These are phyloP conservation scores for Choloepus hoffmanni DNA, from an alignment of 2,113 vertebrate species.

Conservation along the genomic window DNA sequence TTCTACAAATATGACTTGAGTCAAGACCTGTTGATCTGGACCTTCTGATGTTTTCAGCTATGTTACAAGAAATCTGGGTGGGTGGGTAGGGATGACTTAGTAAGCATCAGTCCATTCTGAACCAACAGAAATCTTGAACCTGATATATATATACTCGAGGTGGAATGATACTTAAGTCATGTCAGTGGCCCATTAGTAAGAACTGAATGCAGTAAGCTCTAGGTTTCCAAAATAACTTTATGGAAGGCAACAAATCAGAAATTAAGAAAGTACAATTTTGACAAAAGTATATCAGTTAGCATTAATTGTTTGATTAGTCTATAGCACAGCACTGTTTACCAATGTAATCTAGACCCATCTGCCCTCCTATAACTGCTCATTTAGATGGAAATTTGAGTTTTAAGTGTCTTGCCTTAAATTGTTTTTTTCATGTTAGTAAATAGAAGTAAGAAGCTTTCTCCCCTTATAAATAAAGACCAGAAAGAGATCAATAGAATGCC, in stretches of 20 bases:
- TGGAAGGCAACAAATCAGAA: constrained; percentile 82
- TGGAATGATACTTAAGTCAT: constrained; percentile 69
- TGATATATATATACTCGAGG: constrained; percentile 65
- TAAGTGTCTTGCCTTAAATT: constrained; percentile 79
- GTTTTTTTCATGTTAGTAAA: constrained; percentile 80
- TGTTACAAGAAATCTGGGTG: constrained; percentile 36
- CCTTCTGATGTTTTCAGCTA: constrained; percentile 65
- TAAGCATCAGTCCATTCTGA: constrained; percentile 65
- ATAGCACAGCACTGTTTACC: constrained; percentile 74
- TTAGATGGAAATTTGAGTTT: constrained; percentile 82
- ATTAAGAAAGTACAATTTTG: constrained; percentile 82
- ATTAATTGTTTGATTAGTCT: constrained; percentile 82
- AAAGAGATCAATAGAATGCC: constrained; percentile 79
- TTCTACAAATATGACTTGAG: constrained; percentile 62
- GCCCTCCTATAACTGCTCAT: constrained; percentile 81
- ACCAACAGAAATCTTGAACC: constrained; percentile 24
- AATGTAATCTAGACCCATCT: constrained; percentile 76
- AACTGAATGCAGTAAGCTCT: constrained; percentile 64
- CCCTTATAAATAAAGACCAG: constrained; percentile 79
- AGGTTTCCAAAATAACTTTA: constrained; percentile 77
- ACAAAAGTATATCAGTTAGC: constrained; percentile 82
- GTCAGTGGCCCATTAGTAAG: constrained; percentile 72
- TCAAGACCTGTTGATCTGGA: constrained; percentile 69
- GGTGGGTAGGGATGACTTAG: background rate
- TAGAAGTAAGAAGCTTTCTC: constrained; percentile 75